Evolutionary conservation across 1,140 invertebrate genomes (phyloP).

Genomic region (Aradophagus sp.): DNA sequence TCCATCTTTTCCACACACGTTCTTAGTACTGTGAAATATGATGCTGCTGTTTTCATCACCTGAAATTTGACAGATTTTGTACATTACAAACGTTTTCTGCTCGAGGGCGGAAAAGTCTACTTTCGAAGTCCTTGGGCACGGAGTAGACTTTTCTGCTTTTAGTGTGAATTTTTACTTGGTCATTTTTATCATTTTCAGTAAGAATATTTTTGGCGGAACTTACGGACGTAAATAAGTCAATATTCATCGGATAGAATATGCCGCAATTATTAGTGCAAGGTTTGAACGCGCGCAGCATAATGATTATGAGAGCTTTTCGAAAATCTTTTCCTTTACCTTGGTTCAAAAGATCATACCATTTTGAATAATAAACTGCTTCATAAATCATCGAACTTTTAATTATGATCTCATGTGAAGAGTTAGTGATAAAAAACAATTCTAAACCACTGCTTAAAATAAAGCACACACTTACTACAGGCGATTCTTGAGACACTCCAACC

Average conservation of each 20-base stretch:
- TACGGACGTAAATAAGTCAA: slow-evolving; percentile 55
- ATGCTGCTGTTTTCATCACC: too few relatives aligned
- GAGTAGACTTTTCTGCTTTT: too few relatives aligned
- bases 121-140: too few relatives aligned
- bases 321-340: slow-evolving; percentile 38
- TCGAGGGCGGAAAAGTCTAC: too few relatives aligned
- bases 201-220: too few relatives aligned
- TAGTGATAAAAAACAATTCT: slow-evolving; percentile 48
- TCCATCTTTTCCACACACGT: too few relatives aligned
- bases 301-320: slow-evolving; percentile 28
- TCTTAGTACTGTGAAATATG: too few relatives aligned
- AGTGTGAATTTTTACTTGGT: too few relatives aligned
- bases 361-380: slow-evolving; percentile 43
- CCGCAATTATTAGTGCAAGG: slow-evolving; percentile 55
- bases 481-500: background rate
- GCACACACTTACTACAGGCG: slow-evolving; percentile 30
- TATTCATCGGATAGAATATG: slow-evolving; percentile 48
- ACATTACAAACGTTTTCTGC: too few relatives aligned
- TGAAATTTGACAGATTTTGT: too few relatives aligned
- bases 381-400: slow-evolving; percentile 45
- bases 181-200: too few relatives aligned
- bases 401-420: slow-evolving; percentile 56
- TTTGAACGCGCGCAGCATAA: slow-evolving; percentile 36
- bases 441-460: slow-evolving; percentile 31
- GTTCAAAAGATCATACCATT: slow-evolving; percentile 43